phyloP scores from a whole-genome alignment of 2,888 invertebrate species.

The Euzophera pinguis region DNA sequence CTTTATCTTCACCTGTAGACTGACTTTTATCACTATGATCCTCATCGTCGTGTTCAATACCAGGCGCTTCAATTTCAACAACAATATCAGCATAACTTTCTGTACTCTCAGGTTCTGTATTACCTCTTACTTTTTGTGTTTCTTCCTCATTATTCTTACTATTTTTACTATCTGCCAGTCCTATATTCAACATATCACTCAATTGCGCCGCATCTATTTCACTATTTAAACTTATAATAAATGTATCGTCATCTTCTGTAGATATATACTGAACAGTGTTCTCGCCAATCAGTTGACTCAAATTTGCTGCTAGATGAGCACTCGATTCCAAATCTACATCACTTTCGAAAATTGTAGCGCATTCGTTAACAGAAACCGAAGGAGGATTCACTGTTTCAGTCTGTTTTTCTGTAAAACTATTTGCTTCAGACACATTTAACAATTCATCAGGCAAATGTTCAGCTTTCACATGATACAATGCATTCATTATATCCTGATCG shows the following conservation, averaged over 20 bases:
- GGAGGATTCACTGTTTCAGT: constrained; percentile 29
- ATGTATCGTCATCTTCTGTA: constrained; percentile 71
- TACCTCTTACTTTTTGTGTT: constrained; percentile 16
- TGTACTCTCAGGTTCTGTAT: constrained; percentile 14
- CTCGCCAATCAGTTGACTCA: constrained; percentile 71
- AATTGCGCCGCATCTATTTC: constrained; percentile 69
- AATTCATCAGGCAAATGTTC: constrained; percentile 57
- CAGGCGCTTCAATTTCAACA: constrained; percentile 28
- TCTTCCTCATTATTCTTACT: constrained; percentile 18
- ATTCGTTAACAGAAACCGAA: constrained; percentile 56
- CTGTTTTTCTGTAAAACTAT: constrained; percentile 29
- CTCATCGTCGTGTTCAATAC: constrained; percentile 2
- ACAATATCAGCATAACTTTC: constrained; percentile 25
- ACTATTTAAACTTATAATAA: constrained; percentile 69
- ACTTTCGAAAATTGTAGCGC: constrained; percentile 70
- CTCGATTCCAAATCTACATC: constrained; percentile 72
- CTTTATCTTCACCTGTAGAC: constrained; percentile 15
- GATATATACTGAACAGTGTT: constrained; percentile 71
- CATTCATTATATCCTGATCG: constrained; percentile 65
- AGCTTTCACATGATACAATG: constrained; percentile 50
- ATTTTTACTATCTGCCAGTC: constrained; percentile 37
- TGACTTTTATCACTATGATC: constrained; percentile 10
- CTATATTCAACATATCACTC: constrained; percentile 69
- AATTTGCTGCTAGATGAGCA: constrained; percentile 64
- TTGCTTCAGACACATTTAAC: constrained; percentile 43